Percentiles rank a stretch among this genome's conserved stretches.
phyloP scores from a whole-genome alignment of 2,888 invertebrate genomes.

The Zeuzera pyrina region DNA sequence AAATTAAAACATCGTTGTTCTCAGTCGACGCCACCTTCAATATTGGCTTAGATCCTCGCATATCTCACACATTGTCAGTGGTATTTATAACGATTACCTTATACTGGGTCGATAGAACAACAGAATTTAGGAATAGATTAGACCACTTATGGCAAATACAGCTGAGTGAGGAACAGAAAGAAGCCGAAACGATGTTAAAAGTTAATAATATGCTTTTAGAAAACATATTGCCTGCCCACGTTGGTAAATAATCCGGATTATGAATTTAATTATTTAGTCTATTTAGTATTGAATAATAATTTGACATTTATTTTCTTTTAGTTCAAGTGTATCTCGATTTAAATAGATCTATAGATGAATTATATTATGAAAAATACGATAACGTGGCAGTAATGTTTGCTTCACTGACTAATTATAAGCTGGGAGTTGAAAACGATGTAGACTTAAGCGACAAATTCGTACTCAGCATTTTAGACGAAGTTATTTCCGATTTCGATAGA shows the following conservation, averaged over 20 bases:
- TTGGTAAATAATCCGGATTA: conserved; percentile 73
- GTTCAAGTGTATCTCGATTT: conserved; percentile 85
- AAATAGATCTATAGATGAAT: conserved; percentile 79
- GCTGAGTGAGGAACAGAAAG: conserved; percentile 86
- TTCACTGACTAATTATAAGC: conserved; percentile 86
- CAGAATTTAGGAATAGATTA: conserved; percentile 90
- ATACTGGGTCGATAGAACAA: conserved; percentile 90
- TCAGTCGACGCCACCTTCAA: conserved; percentile 79
- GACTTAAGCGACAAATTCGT: conserved; percentile 78
- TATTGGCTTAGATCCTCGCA: conserved; percentile 76
- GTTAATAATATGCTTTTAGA: conserved; percentile 91
- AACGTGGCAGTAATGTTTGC: conserved; percentile 98
- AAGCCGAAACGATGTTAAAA: conserved; percentile 87
- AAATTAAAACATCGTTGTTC: conserved; percentile 69
- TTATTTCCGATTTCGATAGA: conserved; percentile 94
- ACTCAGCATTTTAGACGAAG: conserved; percentile 86
- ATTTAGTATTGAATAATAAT: not conserved
- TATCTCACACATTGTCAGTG: conserved; percentile 83
- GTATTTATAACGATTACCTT: conserved; percentile 82
- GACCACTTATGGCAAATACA: conserved; percentile 82
- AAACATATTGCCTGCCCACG: conserved; percentile 94
- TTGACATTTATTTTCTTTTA: conserved; percentile 36
- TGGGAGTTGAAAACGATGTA: conserved; percentile 76
- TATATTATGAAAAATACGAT: conserved; percentile 91
- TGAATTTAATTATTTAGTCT: not conserved